phyloP scores from a whole-genome alignment of 2,113 vertebrate genomes.

The Setophaga kirtlandii region DNA sequence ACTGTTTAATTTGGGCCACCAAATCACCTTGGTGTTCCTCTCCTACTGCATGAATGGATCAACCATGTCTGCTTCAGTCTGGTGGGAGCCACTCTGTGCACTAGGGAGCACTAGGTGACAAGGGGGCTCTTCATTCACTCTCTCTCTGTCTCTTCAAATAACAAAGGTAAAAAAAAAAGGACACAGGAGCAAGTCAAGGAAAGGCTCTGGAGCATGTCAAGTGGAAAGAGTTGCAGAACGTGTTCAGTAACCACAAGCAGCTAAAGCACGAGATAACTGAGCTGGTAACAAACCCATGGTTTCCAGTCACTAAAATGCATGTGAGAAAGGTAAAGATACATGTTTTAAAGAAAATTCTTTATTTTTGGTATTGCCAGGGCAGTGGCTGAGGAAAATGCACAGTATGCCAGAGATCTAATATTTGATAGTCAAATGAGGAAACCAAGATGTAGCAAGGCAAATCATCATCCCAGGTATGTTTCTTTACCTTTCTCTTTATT shows the following conservation, averaged over 20 bases:
- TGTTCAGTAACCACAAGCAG: background rate
- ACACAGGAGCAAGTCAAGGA: background rate
- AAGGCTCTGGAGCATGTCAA: background rate
- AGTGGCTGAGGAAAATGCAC: background rate
- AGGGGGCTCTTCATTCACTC: background rate
- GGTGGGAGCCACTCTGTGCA: background rate
- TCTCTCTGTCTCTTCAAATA: background rate
- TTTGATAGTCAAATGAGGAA: background rate
- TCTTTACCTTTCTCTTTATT: background rate
- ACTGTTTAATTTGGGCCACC: background rate
- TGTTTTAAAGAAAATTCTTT: background rate
- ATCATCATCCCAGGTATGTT: background rate
- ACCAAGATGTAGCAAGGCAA: background rate
- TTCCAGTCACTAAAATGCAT: background rate
- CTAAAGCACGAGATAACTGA: background rate
- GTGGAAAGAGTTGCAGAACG: background rate
- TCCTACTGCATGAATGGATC: background rate
- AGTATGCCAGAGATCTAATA: background rate
- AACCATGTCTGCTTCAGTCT: background rate
- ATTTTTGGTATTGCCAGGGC: background rate
- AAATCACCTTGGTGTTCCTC: accelerated
- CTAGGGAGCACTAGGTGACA: background rate
- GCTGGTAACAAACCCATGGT: background rate
- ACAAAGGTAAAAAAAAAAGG: background rate
- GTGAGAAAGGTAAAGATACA: background rate